A percentile compares a stretch with the other conserved stretches of the same genome.
phyloP scores from a whole-genome alignment of 1,140 invertebrate genomes.

The Drosophila micromelanica region DNA sequence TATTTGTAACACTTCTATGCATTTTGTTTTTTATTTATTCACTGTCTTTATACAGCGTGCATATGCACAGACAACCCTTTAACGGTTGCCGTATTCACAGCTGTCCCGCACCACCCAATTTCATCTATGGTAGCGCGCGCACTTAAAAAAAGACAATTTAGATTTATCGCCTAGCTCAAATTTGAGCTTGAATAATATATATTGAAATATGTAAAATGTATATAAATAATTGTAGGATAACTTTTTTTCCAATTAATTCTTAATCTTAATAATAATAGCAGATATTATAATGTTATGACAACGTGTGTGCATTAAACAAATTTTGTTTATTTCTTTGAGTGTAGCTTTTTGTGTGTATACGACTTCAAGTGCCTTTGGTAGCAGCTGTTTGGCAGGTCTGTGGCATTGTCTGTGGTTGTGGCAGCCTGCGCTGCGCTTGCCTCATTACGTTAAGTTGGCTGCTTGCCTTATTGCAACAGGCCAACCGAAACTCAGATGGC shows the following conservation, averaged over 20 bases:
- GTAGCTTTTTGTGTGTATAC: too few relatives aligned
- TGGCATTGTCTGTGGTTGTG: constrained; percentile 37
- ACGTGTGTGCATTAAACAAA: too few relatives aligned
- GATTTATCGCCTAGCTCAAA: background rate
- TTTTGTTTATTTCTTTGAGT: too few relatives aligned
- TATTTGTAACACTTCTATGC: constrained; percentile 80
- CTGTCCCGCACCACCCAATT: constrained; percentile 11
- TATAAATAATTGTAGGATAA: background rate
- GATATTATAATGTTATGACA: too few relatives aligned
- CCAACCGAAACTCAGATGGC: constrained; percentile 5
- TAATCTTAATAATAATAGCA: too few relatives aligned
- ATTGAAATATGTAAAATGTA: too few relatives aligned
- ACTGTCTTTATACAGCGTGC: constrained; percentile 61
- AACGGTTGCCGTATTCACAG: constrained; percentile 10
- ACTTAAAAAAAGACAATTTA: background rate
- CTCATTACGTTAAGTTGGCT: constrained; percentile 63
- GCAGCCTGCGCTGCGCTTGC: constrained; percentile 39
- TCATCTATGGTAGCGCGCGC: constrained; percentile 12
- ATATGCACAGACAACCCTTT: constrained; percentile 45
- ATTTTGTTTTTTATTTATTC: constrained; percentile 60
- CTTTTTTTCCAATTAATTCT: too few relatives aligned
- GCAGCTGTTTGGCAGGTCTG: constrained; percentile 64
- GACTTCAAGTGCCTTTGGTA: constrained; percentile 64
- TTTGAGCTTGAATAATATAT: too few relatives aligned
- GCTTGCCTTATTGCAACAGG: constrained; percentile 18